Evolutionary conservation across 2,113 vertebrate species (phyloP).

Genomic region (Prochilodus magdalenae): DNA sequence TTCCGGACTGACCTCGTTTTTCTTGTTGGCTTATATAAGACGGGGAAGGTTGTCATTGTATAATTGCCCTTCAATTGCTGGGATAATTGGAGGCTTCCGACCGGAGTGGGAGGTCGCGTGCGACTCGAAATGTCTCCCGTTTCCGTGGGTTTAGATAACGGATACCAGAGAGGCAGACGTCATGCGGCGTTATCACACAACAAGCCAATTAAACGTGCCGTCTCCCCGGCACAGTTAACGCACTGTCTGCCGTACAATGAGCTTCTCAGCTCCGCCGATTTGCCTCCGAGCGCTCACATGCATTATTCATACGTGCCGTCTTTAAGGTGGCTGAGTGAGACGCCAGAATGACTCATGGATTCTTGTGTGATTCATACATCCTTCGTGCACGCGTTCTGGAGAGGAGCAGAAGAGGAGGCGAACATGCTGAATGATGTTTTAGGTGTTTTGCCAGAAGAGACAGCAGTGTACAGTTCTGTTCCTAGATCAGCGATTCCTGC

Average conservation of each 20-base stretch:
- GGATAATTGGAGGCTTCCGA: neutral
- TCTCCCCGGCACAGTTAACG: neutral
- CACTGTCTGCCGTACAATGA: conserved; percentile 1
- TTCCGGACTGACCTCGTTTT: too few species aligned
- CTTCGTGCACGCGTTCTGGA: neutral
- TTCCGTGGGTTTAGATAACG: neutral
- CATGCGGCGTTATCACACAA: neutral
- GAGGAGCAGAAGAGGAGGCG: neutral
- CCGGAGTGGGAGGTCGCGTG: neutral
- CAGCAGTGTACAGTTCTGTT: too few species aligned
- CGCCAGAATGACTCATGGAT: neutral
- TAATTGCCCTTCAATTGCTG: neutral
- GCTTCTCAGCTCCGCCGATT: neutral
- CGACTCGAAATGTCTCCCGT: neutral
- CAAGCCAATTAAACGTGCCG: neutral
- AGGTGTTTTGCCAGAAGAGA: too few species aligned
- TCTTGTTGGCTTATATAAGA: neutral
- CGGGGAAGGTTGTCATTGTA: neutral
- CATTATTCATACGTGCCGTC: neutral
- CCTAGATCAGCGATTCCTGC: too few species aligned
- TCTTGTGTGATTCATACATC: neutral
- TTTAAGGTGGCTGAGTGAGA: neutral
- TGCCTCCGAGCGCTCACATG: neutral
- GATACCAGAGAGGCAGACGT: conserved; percentile 9
- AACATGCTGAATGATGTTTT: neutral